phyloP scores from a whole-genome alignment of 2,797 vertebrate genomes.

The Helarctos malayanus region DNA sequence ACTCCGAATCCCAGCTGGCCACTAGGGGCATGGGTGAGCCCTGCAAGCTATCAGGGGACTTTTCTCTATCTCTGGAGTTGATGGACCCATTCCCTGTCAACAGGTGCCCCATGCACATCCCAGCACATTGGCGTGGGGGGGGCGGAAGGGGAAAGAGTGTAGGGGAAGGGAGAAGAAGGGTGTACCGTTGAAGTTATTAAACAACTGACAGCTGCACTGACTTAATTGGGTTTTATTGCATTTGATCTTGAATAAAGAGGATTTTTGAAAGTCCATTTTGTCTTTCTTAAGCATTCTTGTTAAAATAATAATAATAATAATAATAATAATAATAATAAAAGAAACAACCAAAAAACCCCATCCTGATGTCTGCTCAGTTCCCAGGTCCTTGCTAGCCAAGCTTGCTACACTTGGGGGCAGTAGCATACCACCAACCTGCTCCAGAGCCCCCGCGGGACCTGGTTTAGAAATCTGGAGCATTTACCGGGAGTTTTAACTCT shows the following conservation, averaged over 20 bases:
- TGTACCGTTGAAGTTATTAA: conserved; percentile 46
- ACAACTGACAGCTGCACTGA: conserved; percentile 63
- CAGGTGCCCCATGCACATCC: no score
- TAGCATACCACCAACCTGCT: conserved; percentile 81
- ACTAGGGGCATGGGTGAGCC: not conserved
- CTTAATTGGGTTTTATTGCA: conserved; percentile 82
- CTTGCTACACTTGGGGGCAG: conserved; percentile 90
- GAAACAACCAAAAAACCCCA: not conserved
- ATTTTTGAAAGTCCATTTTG: conserved; percentile 81
- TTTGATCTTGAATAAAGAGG: conserved; percentile 82
- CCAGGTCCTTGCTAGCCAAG: conserved; percentile 76
- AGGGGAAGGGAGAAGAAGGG: not conserved
- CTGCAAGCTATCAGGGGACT: not conserved
- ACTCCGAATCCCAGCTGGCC: not conserved
- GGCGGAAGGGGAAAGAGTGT: not conserved
- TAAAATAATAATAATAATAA: not conserved
- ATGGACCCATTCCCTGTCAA: not conserved
- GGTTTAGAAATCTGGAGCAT: conserved; percentile 29
- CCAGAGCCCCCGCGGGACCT: fast-evolving
- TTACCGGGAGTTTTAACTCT: conserved; percentile 66
- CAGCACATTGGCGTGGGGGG: not conserved
- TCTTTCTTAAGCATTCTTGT: conserved; percentile 76
- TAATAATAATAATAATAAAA: not conserved
- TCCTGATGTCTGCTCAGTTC: fast-evolving
- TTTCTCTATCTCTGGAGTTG: not conserved